Evolutionary conservation across 2,797 vertebrate genomes (phyloP), one percentile per base, ranked within the genome.

Genomic region (Hozukius guyotensis): DNA sequence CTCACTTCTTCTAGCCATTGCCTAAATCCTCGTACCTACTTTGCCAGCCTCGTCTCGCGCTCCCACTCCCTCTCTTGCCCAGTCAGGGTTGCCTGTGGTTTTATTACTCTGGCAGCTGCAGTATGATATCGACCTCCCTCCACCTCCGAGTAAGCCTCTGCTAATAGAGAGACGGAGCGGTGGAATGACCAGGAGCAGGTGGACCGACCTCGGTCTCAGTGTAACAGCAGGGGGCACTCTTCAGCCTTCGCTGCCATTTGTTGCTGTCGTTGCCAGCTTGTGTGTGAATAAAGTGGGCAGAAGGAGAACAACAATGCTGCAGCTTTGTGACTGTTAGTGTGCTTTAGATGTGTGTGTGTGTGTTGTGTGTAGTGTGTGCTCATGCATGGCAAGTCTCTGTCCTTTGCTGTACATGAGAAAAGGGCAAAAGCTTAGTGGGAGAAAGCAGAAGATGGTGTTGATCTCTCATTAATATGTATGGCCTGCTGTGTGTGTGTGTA

Each of bases 141-240:
- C 77, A 85, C 82, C 91, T 83, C 79, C 61, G 36, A 81, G 87
- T 77, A 85, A 89, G 84, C 79, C 87, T 87, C 66, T 78, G 76
- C 82, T 94, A 88, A 93, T 91, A 79, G 80, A 89, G 88, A 89
- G 85, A 81, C 61, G 31, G 66, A 60, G 76, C 22, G 42, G 80
- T 38, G 75, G 38, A 77, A 76, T 82, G 86, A 82, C 87, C 77
- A 31, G 42, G 76, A 77, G 31, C 67, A 74, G 89, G 75, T 80
- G 78, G 69, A 66, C 27, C 49, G 70, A 88, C 91, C 87, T 85
- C 52, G 8, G 75, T 64, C 71, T 70, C 29, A 2, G 66, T 72
- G 69, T 20, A 88, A 89, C 94, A 92, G 92, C 91, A 95, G 95
- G 94, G 95, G 95, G 92, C 93, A 94, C 89, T 94, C 91, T 94